A percentile compares a stretch with the other conserved stretches of the same genome.
phyloP scores from a whole-genome alignment of 2,888 invertebrate species.

The Callimorpha dominula region DNA sequence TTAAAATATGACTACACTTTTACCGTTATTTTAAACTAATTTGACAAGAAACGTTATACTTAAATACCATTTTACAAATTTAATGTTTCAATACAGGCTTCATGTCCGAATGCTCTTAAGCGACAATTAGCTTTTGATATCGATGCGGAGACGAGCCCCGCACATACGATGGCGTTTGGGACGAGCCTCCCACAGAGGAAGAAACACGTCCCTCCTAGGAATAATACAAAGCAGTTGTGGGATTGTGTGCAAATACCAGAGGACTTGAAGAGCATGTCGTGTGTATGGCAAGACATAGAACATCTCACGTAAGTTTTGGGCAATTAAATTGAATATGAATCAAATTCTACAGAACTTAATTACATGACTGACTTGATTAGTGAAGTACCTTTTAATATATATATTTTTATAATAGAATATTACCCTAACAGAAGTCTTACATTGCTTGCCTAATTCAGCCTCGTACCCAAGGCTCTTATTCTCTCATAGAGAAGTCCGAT shows the following conservation, averaged over 20 bases:
- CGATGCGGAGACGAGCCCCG: slow-evolving; percentile 78
- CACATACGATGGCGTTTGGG: slow-evolving; percentile 84
- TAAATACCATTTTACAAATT: too few species aligned
- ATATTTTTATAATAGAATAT: not conserved
- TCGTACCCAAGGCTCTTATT: too few species aligned
- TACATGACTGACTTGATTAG: not conserved
- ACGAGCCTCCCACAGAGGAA: slow-evolving; percentile 80
- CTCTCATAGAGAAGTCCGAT: too few species aligned
- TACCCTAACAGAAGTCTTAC: too few species aligned
- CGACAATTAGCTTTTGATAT: slow-evolving; percentile 82
- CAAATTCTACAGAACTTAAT: not conserved
- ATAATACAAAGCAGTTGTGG: slow-evolving; percentile 85
- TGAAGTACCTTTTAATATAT: not conserved
- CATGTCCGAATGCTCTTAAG: slow-evolving; percentile 81
- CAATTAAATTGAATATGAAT: not conserved
- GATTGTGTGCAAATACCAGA: slow-evolving; percentile 84
- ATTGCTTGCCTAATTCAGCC: too few species aligned
- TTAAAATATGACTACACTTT: too few species aligned
- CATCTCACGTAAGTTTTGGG: slow-evolving; percentile 82
- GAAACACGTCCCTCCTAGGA: slow-evolving; percentile 84
- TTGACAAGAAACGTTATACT: too few species aligned
- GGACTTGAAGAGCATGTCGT: slow-evolving; percentile 87
- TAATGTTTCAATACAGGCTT: slow-evolving; percentile 60
- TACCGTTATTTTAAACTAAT: too few species aligned
- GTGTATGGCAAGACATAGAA: slow-evolving; percentile 88